Conservation (phyloP, 2,888 invertebrate species). For the Perithous albicinctus region DNA sequence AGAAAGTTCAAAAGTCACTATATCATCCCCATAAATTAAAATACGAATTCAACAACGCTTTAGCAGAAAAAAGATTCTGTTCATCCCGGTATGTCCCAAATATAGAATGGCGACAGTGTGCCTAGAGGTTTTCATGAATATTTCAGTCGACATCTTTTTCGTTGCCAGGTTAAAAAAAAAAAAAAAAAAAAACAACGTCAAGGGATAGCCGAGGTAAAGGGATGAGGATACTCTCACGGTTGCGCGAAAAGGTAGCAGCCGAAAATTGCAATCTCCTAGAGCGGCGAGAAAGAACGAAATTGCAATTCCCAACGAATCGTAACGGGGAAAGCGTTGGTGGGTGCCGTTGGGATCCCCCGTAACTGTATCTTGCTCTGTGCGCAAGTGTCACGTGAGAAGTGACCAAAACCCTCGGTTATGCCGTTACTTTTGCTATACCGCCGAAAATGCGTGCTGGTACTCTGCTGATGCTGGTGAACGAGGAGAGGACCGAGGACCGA, state of each 20-base stretch:
- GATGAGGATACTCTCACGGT: conserved; percentile 25
- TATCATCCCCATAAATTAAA: too few relatives aligned
- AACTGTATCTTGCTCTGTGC: conserved; percentile 13
- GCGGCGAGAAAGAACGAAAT: conserved; percentile 72
- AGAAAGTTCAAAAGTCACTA: too few relatives aligned
- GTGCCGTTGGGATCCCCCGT: conserved; percentile 1
- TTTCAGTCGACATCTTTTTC: conserved; percentile 10
- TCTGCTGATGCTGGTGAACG: conserved; percentile 41
- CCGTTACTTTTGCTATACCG: conserved; percentile 18
- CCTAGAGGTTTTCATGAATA: conserved; percentile 12
- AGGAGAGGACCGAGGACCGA: conserved; percentile 7
- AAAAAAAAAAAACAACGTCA: not conserved
- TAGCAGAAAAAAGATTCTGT: not conserved
- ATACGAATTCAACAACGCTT: not conserved
- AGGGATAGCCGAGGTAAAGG: not conserved
- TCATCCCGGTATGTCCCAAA: not conserved
- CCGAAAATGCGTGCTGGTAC: conserved; percentile 47
- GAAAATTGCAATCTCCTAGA: conserved; percentile 63
- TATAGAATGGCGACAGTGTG: not conserved
- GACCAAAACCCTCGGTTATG: conserved; percentile 24
- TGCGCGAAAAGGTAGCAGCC: conserved; percentile 46
- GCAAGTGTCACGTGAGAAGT: conserved; percentile 38
- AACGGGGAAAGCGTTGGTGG: conserved; percentile 42
- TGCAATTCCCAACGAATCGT: conserved; percentile 72
- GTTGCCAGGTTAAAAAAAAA: too few relatives aligned